Evolutionary conservation across 2,888 invertebrate genomes (phyloP).

Genomic region (Dicyrtoma fusca): DNA sequence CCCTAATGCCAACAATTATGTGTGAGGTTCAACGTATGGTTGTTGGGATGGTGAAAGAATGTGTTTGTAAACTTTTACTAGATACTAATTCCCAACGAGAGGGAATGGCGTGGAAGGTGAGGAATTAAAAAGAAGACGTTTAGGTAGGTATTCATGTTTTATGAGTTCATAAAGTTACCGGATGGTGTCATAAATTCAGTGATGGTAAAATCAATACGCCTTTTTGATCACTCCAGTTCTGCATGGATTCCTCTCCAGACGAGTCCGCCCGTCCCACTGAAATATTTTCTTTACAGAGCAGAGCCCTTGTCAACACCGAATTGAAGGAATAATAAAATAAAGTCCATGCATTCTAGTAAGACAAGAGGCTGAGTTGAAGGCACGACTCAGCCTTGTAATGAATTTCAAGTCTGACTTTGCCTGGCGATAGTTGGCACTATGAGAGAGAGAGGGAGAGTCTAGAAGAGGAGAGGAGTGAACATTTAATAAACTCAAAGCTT

Average conservation of each 20-base stretch:
- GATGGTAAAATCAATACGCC: constrained; percentile 31
- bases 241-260: background rate
- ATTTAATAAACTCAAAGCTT: constrained; percentile 10
- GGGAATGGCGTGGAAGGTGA: constrained; percentile 2
- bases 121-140: constrained; percentile 19
- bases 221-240: background rate
- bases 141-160: constrained; percentile 32
- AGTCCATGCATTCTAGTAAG: background rate
- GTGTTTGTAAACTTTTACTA: too few relatives aligned
- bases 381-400: background rate
- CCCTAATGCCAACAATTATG: too few relatives aligned
- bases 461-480: background rate
- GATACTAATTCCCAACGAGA: background rate
- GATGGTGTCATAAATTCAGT: constrained; percentile 26
- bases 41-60: too few relatives aligned
- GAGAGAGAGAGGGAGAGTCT: background rate
- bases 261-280: background rate
- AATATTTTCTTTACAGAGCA: background rate
- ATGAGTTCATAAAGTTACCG: constrained; percentile 21
- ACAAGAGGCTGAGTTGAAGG: too few relatives aligned
- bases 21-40: too few relatives aligned
- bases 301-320: too few relatives aligned
- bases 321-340: background rate
- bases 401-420: background rate
- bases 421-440: background rate